These are phyloP conservation scores for Pediacus dermestoides DNA, from an alignment of 2,888 invertebrate genomes.

Conservation along the genomic window DNA sequence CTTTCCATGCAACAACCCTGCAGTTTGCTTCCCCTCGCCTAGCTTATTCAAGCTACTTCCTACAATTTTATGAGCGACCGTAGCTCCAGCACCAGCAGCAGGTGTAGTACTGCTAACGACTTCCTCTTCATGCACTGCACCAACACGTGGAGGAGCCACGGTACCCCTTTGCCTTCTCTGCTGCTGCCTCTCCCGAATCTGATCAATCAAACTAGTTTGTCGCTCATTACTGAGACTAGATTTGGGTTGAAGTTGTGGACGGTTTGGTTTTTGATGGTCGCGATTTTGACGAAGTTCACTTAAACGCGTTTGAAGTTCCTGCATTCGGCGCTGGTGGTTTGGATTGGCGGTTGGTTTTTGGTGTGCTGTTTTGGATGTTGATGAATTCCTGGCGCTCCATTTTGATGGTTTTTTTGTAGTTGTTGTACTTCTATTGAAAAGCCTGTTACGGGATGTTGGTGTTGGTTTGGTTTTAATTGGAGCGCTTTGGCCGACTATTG, in stretches of 20 bases:
- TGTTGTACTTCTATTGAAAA: too few species aligned
- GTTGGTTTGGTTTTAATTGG: too few species aligned
- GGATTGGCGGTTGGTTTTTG: too few species aligned
- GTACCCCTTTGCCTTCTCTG: background rate
- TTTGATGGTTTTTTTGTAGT: too few species aligned
- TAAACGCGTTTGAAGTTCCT: conserved; percentile 3
- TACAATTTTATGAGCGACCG: too few species aligned
- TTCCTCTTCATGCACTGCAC: background rate
- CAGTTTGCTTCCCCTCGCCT: background rate
- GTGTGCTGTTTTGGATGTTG: too few species aligned
- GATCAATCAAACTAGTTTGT: background rate
- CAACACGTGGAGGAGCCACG: background rate
- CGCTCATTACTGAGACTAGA: background rate
- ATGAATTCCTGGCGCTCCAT: too few species aligned
- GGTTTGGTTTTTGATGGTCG: conserved; percentile 2
- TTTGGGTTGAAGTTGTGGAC: background rate
- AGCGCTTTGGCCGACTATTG: background rate
- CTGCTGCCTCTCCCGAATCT: background rate
- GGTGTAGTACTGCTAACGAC: background rate
- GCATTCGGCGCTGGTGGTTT: background rate
- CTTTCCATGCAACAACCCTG: background rate
- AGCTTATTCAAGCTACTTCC: too few species aligned
- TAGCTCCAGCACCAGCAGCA: background rate
- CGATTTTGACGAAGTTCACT: background rate
- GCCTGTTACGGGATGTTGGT: too few species aligned